phyloP scores from a whole-genome alignment of 64 coral and sea anemone species.

The Catalaphyllia jardinei region DNA sequence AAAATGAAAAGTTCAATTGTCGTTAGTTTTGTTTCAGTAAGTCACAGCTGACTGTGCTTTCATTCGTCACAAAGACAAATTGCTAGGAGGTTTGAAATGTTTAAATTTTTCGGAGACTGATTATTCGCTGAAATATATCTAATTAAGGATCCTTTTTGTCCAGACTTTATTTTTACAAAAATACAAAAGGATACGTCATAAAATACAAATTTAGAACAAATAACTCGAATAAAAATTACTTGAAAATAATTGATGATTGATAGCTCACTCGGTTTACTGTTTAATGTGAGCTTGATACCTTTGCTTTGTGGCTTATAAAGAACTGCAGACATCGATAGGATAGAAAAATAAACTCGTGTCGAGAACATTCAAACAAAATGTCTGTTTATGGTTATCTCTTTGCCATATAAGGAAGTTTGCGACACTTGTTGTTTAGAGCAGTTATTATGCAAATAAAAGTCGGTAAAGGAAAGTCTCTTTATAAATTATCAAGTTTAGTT shows the following conservation, averaged over 20 bases:
- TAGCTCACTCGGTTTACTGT: background rate
- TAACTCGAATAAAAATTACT: background rate
- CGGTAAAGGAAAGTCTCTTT: background rate
- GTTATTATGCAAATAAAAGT: slow-evolving; percentile 32
- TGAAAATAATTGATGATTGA: background rate
- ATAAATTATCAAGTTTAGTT: slow-evolving; percentile 35
- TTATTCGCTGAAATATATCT: too few species aligned
- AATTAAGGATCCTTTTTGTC: too few species aligned
- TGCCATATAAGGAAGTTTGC: background rate
- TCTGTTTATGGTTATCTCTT: slow-evolving; percentile 4
- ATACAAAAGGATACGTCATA: too few species aligned
- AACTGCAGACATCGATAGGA: background rate
- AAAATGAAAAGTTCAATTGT: background rate
- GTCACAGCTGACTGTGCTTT: background rate
- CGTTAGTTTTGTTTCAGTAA: background rate
- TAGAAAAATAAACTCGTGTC: background rate
- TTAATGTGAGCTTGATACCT: background rate
- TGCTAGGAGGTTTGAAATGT: too few species aligned
- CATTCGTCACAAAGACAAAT: background rate
- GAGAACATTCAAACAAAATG: background rate
- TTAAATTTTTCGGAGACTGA: too few species aligned
- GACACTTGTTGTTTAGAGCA: background rate
- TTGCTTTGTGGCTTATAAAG: background rate
- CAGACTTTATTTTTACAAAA: too few species aligned
- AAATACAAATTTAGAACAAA: too few species aligned